These are phyloP conservation scores for Platyscapa corneri DNA, from an alignment of 1,140 invertebrate species.

Conservation along the genomic window DNA sequence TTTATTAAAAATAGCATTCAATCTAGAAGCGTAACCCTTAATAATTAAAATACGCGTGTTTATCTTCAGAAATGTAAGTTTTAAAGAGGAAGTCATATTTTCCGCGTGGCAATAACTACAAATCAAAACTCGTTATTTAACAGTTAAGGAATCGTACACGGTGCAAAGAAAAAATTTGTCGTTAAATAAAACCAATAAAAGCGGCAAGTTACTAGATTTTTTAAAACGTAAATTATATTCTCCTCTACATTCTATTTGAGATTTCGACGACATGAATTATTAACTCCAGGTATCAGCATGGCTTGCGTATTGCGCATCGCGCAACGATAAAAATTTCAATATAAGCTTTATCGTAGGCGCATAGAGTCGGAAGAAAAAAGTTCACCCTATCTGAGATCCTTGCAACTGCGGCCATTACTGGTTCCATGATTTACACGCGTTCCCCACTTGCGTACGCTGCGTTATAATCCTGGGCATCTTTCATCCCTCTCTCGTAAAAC, in stretches of 20 bases:
- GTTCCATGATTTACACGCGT: slow-evolving; percentile 40
- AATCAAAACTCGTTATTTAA: not conserved
- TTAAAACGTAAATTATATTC: not conserved
- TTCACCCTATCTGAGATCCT: not conserved
- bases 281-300: not conserved
- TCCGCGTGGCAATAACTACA: not conserved
- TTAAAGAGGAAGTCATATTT: not conserved
- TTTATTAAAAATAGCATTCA: not conserved
- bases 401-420: not conserved
- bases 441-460: not conserved
- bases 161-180: not conserved
- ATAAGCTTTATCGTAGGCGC: slow-evolving; percentile 1
- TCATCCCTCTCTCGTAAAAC: slow-evolving; percentile 43
- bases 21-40: not conserved
- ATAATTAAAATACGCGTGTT: not conserved
- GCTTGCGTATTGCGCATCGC: too few relatives aligned
- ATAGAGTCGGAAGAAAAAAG: not conserved
- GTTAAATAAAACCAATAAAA: not conserved
- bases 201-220: not conserved
- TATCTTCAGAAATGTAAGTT: not conserved
- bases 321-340: not conserved
- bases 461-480: slow-evolving; percentile 36
- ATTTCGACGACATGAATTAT: not conserved
- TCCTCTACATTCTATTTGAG: not conserved
- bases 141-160: not conserved